phyloP scores from a whole-genome alignment of 2,888 invertebrate genomes.

The Caenorhabditis afra region DNA sequence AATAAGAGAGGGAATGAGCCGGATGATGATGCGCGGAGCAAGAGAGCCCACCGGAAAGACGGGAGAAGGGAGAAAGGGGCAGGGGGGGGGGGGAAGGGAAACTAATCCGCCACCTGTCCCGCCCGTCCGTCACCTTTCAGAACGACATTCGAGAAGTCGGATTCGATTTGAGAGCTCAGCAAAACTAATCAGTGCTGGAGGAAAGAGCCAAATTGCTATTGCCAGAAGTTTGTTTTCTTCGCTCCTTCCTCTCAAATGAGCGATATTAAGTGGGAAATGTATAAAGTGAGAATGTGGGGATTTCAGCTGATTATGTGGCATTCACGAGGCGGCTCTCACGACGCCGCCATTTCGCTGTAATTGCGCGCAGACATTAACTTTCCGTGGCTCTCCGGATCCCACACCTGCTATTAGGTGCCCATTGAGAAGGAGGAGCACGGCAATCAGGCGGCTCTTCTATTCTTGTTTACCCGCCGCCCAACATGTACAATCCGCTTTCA shows the following conservation, averaged over 20 bases:
- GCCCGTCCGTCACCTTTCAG: no score
- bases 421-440: background rate
- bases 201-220: no score
- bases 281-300: no score
- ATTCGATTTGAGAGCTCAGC: no score
- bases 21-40: slow-evolving; percentile 6
- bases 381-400: background rate
- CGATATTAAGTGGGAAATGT: no score
- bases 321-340: background rate
- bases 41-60: background rate
- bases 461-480: slow-evolving; percentile 10
- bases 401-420: slow-evolving; percentile 20
- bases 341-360: slow-evolving; percentile 3
- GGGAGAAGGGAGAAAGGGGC: no score
- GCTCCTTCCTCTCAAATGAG: no score
- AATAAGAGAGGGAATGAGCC: slow-evolving; percentile 24
- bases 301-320: no score
- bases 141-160: no score
- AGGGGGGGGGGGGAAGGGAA: background rate
- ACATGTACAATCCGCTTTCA: background rate
- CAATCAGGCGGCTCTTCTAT: slow-evolving; percentile 13
- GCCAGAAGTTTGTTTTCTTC: no score
- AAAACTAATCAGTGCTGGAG: no score
- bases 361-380: slow-evolving; percentile 11
- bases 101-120: background rate